A percentile compares a stretch with the other conserved stretches of the same genome.
Evolutionary conservation across 2,113 vertebrate genomes (phyloP).

Genomic region (Zingel zingel): DNA sequence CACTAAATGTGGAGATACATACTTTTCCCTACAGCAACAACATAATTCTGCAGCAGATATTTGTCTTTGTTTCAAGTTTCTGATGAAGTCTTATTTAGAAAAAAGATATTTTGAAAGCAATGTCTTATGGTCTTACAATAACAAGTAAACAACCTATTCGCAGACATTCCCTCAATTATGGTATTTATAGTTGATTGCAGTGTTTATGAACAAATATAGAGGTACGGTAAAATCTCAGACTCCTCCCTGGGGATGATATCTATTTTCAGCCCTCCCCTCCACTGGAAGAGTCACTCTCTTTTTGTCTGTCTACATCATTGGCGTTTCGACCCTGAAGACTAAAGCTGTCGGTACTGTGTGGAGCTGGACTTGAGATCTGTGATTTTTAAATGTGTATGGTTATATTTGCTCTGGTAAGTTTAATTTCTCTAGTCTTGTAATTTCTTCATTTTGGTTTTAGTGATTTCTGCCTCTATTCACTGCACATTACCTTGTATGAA

Average conservation of each 20-base stretch:
- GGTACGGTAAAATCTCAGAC: slow-evolving; percentile 24
- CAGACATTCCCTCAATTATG: background rate
- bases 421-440: background rate
- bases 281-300: slow-evolving; percentile 33
- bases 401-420: slow-evolving; percentile 85
- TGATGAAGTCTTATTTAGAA: background rate
- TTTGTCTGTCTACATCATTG: slow-evolving; percentile 43
- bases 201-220: slow-evolving; percentile 12
- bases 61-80: slow-evolving; percentile 15
- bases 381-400: slow-evolving; percentile 86
- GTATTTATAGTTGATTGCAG: background rate
- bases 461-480: background rate
- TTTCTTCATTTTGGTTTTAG: background rate
- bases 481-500: background rate
- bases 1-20: background rate
- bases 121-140: background rate
- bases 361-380: slow-evolving; percentile 48
- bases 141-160: background rate
- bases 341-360: slow-evolving; percentile 43
- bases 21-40: background rate
- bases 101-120: background rate
- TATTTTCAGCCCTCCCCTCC: slow-evolving; percentile 54
- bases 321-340: slow-evolving; percentile 49
- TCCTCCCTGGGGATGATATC: slow-evolving; percentile 59
- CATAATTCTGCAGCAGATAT: slow-evolving; percentile 21